Conservation (phyloP, 2,797 vertebrate species). For the Zalophus californianus region DNA sequence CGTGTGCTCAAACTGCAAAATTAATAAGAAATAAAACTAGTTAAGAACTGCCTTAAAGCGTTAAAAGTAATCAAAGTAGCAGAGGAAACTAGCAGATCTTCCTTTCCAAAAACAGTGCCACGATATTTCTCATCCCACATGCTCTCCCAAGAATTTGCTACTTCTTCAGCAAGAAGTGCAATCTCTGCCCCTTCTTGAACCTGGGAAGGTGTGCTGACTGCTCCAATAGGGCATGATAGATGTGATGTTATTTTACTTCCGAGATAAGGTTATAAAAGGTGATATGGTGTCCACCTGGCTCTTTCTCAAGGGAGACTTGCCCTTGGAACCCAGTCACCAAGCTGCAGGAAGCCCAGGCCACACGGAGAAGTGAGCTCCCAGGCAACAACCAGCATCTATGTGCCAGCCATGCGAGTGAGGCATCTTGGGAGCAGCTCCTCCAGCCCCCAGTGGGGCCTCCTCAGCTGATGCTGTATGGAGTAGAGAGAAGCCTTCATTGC, state of each 20-base stretch:
- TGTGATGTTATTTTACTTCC: background rate
- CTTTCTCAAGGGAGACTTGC: background rate
- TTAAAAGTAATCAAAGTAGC: background rate
- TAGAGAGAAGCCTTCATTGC: background rate
- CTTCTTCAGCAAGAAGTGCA: background rate
- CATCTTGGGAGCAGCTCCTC: background rate
- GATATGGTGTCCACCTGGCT: background rate
- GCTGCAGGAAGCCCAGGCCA: background rate
- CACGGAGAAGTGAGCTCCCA: background rate
- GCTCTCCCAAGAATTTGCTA: background rate
- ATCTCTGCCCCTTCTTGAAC: background rate
- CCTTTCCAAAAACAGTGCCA: background rate
- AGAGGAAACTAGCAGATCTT: background rate
- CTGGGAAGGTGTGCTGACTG: background rate
- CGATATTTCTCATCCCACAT: background rate
- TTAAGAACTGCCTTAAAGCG: background rate
- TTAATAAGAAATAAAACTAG: background rate
- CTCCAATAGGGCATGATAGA: background rate
- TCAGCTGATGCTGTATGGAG: background rate
- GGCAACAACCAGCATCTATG: background rate
- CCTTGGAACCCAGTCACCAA: background rate
- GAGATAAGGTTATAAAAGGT: background rate
- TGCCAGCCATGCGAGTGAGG: background rate
- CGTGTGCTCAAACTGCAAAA: background rate
- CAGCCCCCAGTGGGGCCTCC: background rate